phyloP scores from a whole-genome alignment of 1,140 invertebrate genomes.

The Listronotus bonariensis region DNA sequence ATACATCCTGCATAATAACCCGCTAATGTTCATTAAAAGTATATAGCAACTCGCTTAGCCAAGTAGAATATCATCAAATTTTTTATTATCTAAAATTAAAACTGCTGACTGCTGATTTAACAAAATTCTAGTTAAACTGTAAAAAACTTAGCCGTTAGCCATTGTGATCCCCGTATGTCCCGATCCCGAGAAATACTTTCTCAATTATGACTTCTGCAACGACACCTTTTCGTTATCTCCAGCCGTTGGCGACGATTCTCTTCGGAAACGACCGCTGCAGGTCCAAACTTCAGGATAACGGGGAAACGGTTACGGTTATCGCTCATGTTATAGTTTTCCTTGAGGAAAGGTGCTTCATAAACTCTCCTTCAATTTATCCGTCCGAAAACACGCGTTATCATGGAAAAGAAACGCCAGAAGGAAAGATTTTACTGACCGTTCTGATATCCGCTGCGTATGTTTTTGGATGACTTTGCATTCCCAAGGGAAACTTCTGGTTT shows the following conservation, averaged over 20 bases:
- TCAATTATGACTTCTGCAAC: conserved; percentile 40
- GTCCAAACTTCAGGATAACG: conserved; percentile 50
- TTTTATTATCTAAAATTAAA: not conserved
- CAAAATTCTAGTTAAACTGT: not conserved
- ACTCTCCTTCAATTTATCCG: conserved; percentile 51
- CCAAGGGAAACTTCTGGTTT: conserved; percentile 5
- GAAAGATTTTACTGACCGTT: conserved; percentile 33
- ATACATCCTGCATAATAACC: too few relatives aligned
- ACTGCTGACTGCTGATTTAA: not conserved
- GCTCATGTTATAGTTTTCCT: conserved; percentile 54
- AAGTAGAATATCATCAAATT: too few relatives aligned
- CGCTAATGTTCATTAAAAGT: too few relatives aligned
- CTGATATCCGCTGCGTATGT: conserved; percentile 28
- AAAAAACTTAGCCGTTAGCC: conserved; percentile 11
- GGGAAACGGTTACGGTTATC: conserved; percentile 55
- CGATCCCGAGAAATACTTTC: conserved; percentile 36
- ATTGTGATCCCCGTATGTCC: conserved; percentile 46
- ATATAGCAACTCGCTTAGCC: conserved; percentile 5
- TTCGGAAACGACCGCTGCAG: conserved; percentile 52
- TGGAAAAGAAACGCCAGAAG: conserved; percentile 22
- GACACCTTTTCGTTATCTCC: conserved; percentile 54
- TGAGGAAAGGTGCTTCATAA: conserved; percentile 54
- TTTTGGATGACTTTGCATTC: conserved; percentile 27
- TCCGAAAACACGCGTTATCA: conserved; percentile 27
- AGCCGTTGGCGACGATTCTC: conserved; percentile 47